phyloP scores from a whole-genome alignment of 2,888 invertebrate species.

The Digitonthophagus gazella region DNA sequence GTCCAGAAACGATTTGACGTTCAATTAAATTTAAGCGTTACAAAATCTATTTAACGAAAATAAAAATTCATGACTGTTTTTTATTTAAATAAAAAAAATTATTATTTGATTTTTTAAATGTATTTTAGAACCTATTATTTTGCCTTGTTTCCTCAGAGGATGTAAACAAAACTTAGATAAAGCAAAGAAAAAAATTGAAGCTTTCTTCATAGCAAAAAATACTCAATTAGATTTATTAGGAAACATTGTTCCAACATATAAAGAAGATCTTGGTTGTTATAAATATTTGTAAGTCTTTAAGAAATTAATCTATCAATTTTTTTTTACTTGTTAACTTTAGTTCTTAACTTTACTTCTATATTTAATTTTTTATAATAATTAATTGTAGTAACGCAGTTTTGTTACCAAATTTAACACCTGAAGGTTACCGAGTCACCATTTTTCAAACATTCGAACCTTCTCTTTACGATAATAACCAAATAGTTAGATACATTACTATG shows the following conservation, averaged over 20 bases:
- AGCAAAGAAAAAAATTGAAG: slow-evolving; percentile 17
- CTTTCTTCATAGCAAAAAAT: slow-evolving; percentile 60
- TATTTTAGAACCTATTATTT: slow-evolving; percentile 5
- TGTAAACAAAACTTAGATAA: slow-evolving; percentile 19
- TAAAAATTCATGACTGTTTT: too few species aligned
- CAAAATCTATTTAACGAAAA: too few species aligned
- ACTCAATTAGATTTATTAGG: slow-evolving; percentile 60
- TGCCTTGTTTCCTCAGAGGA: slow-evolving; percentile 10
- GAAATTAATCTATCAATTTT: too few species aligned
- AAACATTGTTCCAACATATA: slow-evolving; percentile 2
- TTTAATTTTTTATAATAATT: too few species aligned
- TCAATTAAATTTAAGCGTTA: too few species aligned
- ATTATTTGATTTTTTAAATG: too few species aligned
- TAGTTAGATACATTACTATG: slow-evolving; percentile 13
- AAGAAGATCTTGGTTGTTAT: slow-evolving; percentile 45
- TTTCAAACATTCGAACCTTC: neutral
- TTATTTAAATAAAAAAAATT: too few species aligned
- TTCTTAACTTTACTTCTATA: too few species aligned
- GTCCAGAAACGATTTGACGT: too few species aligned
- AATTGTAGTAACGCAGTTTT: slow-evolving; percentile 13
- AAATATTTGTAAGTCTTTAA: slow-evolving; percentile 23
- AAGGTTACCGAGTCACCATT: slow-evolving; percentile 12
- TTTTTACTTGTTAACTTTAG: too few species aligned
- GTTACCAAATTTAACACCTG: slow-evolving; percentile 11
- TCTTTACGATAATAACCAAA: slow-evolving; percentile 5